A percentile compares a stretch with the other conserved stretches of the same genome.
phyloP scores from a whole-genome alignment of 2,113 vertebrate species.

The Nibea albiflora region DNA sequence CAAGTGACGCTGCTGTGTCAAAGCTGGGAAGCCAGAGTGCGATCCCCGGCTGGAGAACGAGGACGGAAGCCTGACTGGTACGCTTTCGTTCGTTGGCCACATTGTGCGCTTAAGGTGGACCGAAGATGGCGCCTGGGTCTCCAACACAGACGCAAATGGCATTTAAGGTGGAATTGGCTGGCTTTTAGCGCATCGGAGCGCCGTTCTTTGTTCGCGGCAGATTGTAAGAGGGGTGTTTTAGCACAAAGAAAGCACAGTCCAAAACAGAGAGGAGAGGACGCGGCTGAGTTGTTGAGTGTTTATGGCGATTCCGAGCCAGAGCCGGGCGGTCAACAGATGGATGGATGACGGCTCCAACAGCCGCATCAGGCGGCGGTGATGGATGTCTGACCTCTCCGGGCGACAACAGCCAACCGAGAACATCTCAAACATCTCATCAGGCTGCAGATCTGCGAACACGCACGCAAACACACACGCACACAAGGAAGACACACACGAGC shows the following conservation, averaged over 20 bases:
- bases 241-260: slow-evolving; percentile 22
- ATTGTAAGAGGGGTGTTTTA: neutral
- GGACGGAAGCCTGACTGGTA: slow-evolving; percentile 82
- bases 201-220: slow-evolving; percentile 70
- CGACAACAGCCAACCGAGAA: neutral
- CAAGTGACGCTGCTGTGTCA: slow-evolving; percentile 82
- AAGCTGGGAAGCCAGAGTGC: slow-evolving; percentile 80
- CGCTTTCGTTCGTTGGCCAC: slow-evolving; percentile 77
- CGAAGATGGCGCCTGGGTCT: slow-evolving; percentile 67
- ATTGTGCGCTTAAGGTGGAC: slow-evolving; percentile 87
- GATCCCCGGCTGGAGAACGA: slow-evolving; percentile 81
- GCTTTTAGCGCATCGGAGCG: slow-evolving; percentile 39
- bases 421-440: neutral
- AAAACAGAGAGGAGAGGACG: neutral
- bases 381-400: slow-evolving; percentile 45
- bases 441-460: neutral
- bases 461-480: neutral
- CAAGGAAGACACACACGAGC: slow-evolving; percentile 8
- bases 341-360: slow-evolving; percentile 29
- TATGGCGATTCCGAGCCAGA: neutral
- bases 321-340: slow-evolving; percentile 62
- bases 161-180: slow-evolving; percentile 83
- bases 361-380: slow-evolving; percentile 54
- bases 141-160: slow-evolving; percentile 46
- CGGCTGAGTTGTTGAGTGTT: slow-evolving; percentile 2